A percentile compares a stretch with the other conserved stretches of the same genome.
Evolutionary conservation across 64 coral and sea anemone genomes (phyloP).

Genomic region (Acropora tenuis): DNA sequence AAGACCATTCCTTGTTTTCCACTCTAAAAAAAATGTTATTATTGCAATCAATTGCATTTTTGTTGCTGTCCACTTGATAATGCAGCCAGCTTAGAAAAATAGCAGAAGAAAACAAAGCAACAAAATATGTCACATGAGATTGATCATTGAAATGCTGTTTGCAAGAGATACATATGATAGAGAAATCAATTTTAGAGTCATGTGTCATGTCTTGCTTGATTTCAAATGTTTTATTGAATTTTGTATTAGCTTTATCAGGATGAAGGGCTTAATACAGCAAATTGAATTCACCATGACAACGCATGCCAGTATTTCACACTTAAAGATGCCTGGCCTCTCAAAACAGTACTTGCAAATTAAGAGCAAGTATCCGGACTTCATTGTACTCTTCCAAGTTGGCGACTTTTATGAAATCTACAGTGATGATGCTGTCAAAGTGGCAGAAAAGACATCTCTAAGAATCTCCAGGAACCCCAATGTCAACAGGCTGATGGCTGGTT

Average conservation of each 20-base stretch:
- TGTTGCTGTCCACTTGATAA: no score
- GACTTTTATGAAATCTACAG: slow-evolving; percentile 94
- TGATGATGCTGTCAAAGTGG: slow-evolving; percentile 87
- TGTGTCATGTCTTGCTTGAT: no score
- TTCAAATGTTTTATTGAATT: neutral
- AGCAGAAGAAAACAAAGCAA: no score
- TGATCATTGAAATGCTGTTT: no score
- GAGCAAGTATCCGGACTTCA: slow-evolving; percentile 78
- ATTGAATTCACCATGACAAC: slow-evolving; percentile 5
- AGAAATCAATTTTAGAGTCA: no score
- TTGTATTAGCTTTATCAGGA: neutral
- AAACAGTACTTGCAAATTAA: slow-evolving; percentile 77
- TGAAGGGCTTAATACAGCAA: neutral
- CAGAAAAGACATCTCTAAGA: slow-evolving; percentile 84
- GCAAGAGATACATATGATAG: no score
- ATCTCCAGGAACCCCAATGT: slow-evolving; percentile 84
- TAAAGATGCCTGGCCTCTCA: slow-evolving; percentile 72
- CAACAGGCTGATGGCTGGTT: slow-evolving; percentile 88
- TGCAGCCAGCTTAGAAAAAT: no score
- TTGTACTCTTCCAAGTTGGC: slow-evolving; percentile 91
- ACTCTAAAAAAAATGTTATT: no score
- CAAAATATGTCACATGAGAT: no score
- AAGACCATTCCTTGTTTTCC: no score
- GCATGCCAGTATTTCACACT: neutral
- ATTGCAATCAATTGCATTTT: no score